Base-by-base conservation (phyloP, 2,797 vertebrate genomes). In the Chloroceryle amazona region DNA sequence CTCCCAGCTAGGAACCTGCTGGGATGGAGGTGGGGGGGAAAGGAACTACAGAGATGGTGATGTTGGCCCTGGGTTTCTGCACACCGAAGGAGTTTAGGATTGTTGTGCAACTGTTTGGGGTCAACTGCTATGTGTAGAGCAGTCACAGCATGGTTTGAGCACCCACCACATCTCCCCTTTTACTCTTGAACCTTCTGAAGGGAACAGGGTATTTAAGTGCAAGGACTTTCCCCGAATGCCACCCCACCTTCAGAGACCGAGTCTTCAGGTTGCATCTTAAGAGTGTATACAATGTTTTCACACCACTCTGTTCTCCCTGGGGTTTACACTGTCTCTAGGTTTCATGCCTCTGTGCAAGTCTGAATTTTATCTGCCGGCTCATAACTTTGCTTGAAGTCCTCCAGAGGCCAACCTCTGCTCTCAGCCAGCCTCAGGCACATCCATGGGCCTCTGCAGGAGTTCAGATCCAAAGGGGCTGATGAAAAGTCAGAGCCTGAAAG, bases 401-500 rank as follows among this genome's bases (percentile, higher is more conserved):
- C 28, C 62, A 80, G 74, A 73, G 72, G 74, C 52, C 52, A 82
- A 76, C 70, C 26, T 16, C 55, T 76, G 35, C 17, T 90, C 65
- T 68, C 74, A 80, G 42, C 29, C 72, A 79, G 78, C 74, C 92
- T 61, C 33, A 81, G 83, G 88, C 84, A 85, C 0, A 0, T 74
- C 71, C 39, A n/a, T 55, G 63, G 78, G 41, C 39, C 68, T 82
- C 83, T 67, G 78, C 46, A 84, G 61, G 42, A 93, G 42, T 74
- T 94, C 83, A 80, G 76, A 89, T 82, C 57, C 41, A 68, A 94
- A 74, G 57, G 67, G 58, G 46, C 35, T 63, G 42, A 60, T 86
- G 73, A 66, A 76, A 90, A 96, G 65, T 68, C 86, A 82, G 67
- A 86, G 67, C 5, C 78, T 92, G 83, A 93, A 93, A 89, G 83